Base-by-base conservation (phyloP, 2,797 vertebrate genomes). In the Artibeus lituratus region DNA sequence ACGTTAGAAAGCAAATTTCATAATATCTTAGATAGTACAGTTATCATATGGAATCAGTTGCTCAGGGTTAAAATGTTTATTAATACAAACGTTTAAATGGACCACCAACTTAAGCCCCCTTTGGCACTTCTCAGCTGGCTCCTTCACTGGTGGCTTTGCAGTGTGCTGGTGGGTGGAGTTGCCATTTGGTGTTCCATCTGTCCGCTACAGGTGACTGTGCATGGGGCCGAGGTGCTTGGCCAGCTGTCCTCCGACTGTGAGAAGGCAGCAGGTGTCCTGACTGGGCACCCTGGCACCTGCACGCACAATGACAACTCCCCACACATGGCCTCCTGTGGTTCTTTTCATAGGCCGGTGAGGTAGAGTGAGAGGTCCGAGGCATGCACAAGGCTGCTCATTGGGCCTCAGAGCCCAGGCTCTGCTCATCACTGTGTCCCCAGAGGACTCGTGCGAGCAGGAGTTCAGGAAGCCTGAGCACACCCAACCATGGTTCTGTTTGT, bases 221-320 rank as follows among this genome's bases (percentile, higher is more conserved):
- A 11, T 10, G 4, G 7, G 35, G n/a, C 2, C 12, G 51, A 51
- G 21, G 16, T 19, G 29, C 10, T 12, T 26, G 24, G 1, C 35
- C 5, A 18, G 1, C 35, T 8, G 24, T 29, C n/a, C 24, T 11
- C 2, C 3, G 1, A 37, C 6, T 12, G 22, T 35, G 3, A 7
- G 10, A 24, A 37, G 83, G 67, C 10, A 2, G 83, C 49, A 10
- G 67, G 10, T 18, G 49, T 21, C 67, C 39, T 4, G 67, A 11
- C 29, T 24, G 10, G 4, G 67, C 65, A 1, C 8, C 18, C 15
- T 7, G 14, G 37, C 26, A 0, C 16, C 35, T 12, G 65, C 65
- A 1, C 10, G 37, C 12, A 3, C 10, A 22, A 8, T 24, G n/a
- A 21, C 8, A 29, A 39, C 15, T 42, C 10, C 37, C 77, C 14